These are phyloP conservation scores for Vombatus ursinus DNA, from an alignment of 2,113 vertebrate genomes.

Conservation along the genomic window DNA sequence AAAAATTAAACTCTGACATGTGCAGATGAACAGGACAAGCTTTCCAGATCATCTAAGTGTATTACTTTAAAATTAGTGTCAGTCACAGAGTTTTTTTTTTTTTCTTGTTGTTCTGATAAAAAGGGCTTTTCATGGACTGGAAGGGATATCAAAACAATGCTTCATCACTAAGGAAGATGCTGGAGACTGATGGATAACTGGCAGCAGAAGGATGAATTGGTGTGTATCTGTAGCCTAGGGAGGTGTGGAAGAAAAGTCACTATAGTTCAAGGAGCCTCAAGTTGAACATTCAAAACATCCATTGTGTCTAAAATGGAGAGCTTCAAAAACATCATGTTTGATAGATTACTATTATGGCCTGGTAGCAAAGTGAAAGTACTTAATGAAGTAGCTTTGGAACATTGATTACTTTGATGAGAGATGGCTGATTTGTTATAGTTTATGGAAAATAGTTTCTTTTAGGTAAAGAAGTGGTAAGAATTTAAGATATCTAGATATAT, in stretches of 20 bases:
- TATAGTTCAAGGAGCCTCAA: constrained; percentile 16
- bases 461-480: constrained; percentile 24
- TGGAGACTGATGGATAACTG: neutral
- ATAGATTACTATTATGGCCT: constrained; percentile 24
- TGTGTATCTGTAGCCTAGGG: neutral
- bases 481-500: neutral
- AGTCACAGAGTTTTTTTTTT: neutral
- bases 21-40: neutral
- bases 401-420: constrained; percentile 20
- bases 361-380: constrained; percentile 2
- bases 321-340: neutral
- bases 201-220: neutral
- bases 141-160: neutral
- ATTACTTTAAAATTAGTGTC: neutral
- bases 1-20: neutral
- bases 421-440: neutral
- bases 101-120: neutral
- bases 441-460: constrained; percentile 31
- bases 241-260: neutral
- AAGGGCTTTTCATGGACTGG: neutral
- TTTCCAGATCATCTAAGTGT: neutral
- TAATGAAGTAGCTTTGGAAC: neutral
- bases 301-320: neutral
- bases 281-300: neutral
- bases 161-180: neutral